Conservation (phyloP, 1,140 invertebrate species). For the Spodoptera frugiperda region DNA sequence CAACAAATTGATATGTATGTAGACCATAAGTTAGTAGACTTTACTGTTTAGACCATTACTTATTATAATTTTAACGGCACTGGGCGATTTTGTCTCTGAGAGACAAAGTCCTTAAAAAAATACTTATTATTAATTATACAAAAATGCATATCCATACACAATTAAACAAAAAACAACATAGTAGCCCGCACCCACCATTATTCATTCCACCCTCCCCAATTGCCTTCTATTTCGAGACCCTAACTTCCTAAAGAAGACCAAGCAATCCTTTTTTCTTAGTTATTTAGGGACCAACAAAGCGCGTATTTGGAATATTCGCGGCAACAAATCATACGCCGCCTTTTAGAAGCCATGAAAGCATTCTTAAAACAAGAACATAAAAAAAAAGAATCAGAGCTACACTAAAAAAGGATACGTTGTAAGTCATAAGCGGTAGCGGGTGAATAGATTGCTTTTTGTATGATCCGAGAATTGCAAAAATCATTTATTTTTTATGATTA, state of each 20-base stretch:
- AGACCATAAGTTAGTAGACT: too few relatives aligned
- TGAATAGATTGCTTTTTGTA: background rate
- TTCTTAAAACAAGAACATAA: slow-evolving; percentile 64
- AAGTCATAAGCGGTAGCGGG: slow-evolving; percentile 31
- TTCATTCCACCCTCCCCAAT: slow-evolving; percentile 17
- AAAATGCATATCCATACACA: background rate
- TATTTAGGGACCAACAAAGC: slow-evolving; percentile 46
- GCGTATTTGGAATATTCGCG: slow-evolving; percentile 65
- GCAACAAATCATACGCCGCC: slow-evolving; percentile 74
- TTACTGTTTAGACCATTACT: too few relatives aligned
- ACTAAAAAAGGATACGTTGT: slow-evolving; percentile 18
- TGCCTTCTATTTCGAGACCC: slow-evolving; percentile 34
- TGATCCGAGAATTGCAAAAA: too few relatives aligned
- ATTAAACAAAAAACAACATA: slow-evolving; percentile 32
- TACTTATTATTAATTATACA: too few relatives aligned
- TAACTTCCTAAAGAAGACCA: slow-evolving; percentile 12
- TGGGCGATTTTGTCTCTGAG: too few relatives aligned
- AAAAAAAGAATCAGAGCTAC: slow-evolving; percentile 54
- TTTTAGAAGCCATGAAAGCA: slow-evolving; percentile 71
- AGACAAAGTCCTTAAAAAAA: too few relatives aligned
- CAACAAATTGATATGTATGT: too few relatives aligned
- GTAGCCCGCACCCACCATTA: slow-evolving; percentile 9
- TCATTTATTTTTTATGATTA: too few relatives aligned
- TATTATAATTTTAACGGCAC: too few relatives aligned
- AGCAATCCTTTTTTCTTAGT: slow-evolving; percentile 42